Base-by-base conservation (phyloP, 2,888 invertebrate genomes). In the Leptopilina myrica region DNA sequence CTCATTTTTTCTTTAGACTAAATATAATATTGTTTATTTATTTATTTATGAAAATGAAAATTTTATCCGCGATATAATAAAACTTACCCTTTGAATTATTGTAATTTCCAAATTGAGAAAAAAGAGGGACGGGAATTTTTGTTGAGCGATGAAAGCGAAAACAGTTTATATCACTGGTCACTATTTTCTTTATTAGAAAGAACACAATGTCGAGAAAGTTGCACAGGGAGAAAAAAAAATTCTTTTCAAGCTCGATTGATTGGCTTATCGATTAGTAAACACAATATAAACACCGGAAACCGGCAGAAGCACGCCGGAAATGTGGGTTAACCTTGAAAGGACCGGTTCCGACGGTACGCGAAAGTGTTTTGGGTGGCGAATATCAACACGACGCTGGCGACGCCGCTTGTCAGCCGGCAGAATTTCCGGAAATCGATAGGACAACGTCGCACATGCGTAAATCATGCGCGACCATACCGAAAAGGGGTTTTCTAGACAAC, bases 251-350 rank as follows among this genome's bases (percentile, higher is more conserved):
- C 53, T 53, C 59, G 73, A 75, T 64, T 66, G 64, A 77, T 66
- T 67, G 14, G 46, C 62, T 11, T 20, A 46, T 56, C 53, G 11
- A 33, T 49, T 76, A 15, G 26, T 33, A 76, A 20, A 79, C 82
- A 79, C 82, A 43, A 43, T 77, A 73, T 79, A 67, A 76, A 78
- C 78, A 79, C 80, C 84, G 84, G 80, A 81, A 80, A 83, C 80
- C 84, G 79, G 79, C 85, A 85, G 80, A 78, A 83, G 81, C 79
- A 81, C 81, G 82, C 80, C 83, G 84, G 82, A 87, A 87, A 87
- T 88, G 84, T 86, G 85, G 88, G 89, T 90, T 91, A 91, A 91
- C 91, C 91, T 91, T 91, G 91, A 90, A 91, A 90, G 87, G 85
- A 86, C 88, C 87, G 89, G 89, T 86, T 86, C 88, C 87, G 88